Evolutionary conservation across 2,113 vertebrate species (phyloP), one percentile per base, ranked within the genome.

Genomic region (Onychorhynchus coronatus): DNA sequence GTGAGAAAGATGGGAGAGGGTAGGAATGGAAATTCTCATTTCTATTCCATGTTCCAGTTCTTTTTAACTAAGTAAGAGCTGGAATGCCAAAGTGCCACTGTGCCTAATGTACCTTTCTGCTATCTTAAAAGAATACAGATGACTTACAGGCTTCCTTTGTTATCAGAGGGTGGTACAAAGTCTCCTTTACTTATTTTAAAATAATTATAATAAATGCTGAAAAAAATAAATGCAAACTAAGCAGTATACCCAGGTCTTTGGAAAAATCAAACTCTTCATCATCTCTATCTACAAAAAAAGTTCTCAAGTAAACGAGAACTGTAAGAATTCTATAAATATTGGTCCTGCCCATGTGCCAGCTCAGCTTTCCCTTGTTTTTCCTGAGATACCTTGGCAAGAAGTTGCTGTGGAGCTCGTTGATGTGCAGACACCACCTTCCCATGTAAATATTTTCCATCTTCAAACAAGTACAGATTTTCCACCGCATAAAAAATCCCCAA

Each of bases 341-440:
- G 33, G 4, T 47, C 27, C 23, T 87, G 65, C 55, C 46, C 39
- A 8, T 3, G 0, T 53, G 16, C 24, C 0, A 0, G 16, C 33
- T 85, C 31, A 24, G 44, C 31, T 58, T 71, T 50, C 19, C 3
- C 25, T 88, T 65, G 25, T 27, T 70, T 88, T 19, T 39, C 25
- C 5, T 25, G 18, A 67, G 35, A 4, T 8, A 13, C 19, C 20
- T 49, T 63, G 52, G 18, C 24, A 41, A 41, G 39, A 56, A 72
- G 8, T n/a, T 56, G 30, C 77, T 62, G 42, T 31, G 52, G 55
- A 75, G 33, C 33, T 5, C 46, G 3, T 42, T 42, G 68, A 24
- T 42, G 3, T 28, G 52, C 42, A 78, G 41, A 61, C 10, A 53
- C 5, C 39, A 58, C n/a, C 53, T 85, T 78, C 65, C 24, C 58